Conservation (phyloP, 30 jellyfish, hydroid and myxozoan species). For the Chironex yamaguchii region DNA sequence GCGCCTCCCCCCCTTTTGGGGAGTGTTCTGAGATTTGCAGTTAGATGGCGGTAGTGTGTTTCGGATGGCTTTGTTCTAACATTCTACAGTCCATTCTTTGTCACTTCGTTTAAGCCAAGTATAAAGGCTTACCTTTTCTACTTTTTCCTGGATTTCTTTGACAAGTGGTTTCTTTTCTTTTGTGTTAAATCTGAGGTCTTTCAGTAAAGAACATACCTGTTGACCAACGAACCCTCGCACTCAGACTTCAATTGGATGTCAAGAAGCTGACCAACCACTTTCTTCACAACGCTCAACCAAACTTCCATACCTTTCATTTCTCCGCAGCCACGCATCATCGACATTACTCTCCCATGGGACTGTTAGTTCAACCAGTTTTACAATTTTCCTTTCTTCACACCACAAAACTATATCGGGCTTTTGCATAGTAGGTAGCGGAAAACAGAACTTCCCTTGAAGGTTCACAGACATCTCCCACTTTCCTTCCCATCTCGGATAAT, state of each 20-base stretch:
- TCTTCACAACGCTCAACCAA: slow-evolving; percentile 13
- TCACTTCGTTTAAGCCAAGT: background rate
- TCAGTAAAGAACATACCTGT: background rate
- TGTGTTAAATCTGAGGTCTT: background rate
- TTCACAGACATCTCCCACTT: slow-evolving; percentile 4
- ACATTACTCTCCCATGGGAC: slow-evolving; percentile 7
- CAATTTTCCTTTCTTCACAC: slow-evolving; percentile 10
- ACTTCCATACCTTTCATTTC: slow-evolving; percentile 4
- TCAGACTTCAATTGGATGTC: background rate
- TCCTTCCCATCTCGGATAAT: background rate
- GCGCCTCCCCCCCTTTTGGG: background rate
- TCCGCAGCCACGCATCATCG: slow-evolving; percentile 18
- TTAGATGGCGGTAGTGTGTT: background rate
- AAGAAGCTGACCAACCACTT: slow-evolving; percentile 1
- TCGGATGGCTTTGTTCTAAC: background rate
- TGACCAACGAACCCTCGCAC: slow-evolving; percentile 1
- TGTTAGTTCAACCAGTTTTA: slow-evolving; percentile 7
- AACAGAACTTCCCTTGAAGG: background rate
- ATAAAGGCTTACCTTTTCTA: background rate
- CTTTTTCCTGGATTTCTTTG: background rate
- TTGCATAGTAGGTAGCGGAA: slow-evolving; percentile 5
- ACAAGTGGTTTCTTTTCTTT: background rate
- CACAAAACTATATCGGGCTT: slow-evolving; percentile 1
- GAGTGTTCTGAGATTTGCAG: background rate
- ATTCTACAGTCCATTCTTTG: background rate